These are phyloP conservation scores for Spermophilus dauricus DNA, from an alignment of 2,113 vertebrate genomes.

Conservation along the genomic window DNA sequence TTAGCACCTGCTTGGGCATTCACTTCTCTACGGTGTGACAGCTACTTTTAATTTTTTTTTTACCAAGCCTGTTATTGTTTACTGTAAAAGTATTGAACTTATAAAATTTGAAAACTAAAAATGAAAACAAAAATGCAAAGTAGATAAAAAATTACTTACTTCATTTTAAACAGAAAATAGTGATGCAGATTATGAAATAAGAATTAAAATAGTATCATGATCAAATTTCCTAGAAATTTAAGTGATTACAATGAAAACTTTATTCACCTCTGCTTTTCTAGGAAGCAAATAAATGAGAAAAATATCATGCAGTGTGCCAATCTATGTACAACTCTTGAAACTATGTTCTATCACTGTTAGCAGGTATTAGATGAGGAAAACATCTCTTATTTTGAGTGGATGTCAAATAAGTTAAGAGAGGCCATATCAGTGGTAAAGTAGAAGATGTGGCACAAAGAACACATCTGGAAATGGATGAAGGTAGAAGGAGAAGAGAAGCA, in stretches of 20 bases:
- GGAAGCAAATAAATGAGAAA: neutral
- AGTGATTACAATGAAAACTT: neutral
- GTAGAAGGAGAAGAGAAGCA: neutral
- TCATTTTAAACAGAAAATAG: neutral
- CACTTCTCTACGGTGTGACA: neutral
- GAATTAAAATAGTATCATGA: neutral
- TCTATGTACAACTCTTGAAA: neutral
- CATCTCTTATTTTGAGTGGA: neutral
- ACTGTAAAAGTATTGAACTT: neutral
- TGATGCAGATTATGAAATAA: neutral
- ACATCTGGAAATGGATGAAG: neutral
- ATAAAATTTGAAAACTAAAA: neutral
- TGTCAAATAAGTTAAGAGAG: neutral
- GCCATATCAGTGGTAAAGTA: neutral
- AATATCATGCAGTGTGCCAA: neutral
- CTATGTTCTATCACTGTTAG: neutral
- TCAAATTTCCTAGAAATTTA: slow-evolving; percentile 4
- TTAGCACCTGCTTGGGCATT: neutral
- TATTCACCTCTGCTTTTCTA: neutral
- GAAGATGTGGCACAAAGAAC: neutral
- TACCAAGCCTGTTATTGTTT: neutral
- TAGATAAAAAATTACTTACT: neutral
- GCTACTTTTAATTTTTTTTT: neutral
- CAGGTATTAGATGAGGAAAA: neutral
- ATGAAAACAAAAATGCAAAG: slow-evolving; percentile 15